A percentile compares a stretch with the other conserved stretches of the same genome.
Evolutionary conservation across 2,888 invertebrate genomes (phyloP).

Genomic region (Dione juno): DNA sequence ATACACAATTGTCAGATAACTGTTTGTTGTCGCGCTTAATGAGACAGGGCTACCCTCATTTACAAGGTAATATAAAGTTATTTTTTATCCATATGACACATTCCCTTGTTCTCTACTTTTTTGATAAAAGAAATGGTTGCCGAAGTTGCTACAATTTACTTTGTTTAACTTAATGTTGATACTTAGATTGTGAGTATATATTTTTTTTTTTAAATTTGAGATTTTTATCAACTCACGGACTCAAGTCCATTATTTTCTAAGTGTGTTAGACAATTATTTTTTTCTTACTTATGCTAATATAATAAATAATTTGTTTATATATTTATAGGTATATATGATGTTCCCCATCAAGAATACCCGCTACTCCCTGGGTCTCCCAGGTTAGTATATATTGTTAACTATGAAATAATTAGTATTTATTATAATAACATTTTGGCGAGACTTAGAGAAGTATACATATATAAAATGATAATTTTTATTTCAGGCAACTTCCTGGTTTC

Average conservation of each 20-base stretch:
- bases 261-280: no score
- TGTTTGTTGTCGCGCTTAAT: constrained; percentile 66
- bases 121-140: no score
- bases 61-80: constrained; percentile 54
- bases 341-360: constrained; percentile 48
- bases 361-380: constrained; percentile 43
- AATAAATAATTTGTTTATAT: background rate
- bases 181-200: no score
- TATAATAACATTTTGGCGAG: background rate
- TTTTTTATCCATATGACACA: background rate
- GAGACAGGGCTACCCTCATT: constrained; percentile 59
- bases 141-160: no score
- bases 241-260: no score
- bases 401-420: background rate
- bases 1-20: constrained; percentile 54
- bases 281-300: background rate
- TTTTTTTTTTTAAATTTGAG: no score
- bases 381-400: constrained; percentile 16
- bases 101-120: no score
- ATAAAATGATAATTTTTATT: constrained; percentile 32
- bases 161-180: no score
- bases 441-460: no score
- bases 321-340: constrained; percentile 55
- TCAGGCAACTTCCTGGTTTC: constrained; percentile 52
- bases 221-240: no score